These are phyloP conservation scores for Ptilonorhynchus violaceus DNA, from an alignment of 2,113 vertebrate species.

Conservation along the genomic window DNA sequence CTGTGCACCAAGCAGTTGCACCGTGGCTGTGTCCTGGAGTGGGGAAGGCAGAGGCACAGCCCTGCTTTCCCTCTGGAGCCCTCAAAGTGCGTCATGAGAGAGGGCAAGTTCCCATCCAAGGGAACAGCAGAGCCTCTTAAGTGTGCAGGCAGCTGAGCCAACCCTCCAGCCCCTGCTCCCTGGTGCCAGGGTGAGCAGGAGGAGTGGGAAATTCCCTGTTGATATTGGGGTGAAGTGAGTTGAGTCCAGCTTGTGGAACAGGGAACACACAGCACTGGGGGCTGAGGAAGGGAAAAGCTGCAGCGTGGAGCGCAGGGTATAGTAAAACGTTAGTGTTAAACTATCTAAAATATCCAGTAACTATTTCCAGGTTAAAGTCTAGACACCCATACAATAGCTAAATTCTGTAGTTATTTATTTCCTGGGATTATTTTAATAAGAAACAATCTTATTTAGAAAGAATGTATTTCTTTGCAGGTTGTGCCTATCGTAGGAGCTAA, in stretches of 20 bases:
- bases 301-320: background rate
- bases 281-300: background rate
- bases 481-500: background rate
- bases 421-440: background rate
- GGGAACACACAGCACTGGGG: fast-evolving
- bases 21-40: background rate
- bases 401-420: background rate
- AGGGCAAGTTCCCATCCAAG: background rate
- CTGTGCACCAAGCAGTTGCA: background rate
- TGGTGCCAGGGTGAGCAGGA: background rate
- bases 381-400: background rate
- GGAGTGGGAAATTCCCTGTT: background rate
- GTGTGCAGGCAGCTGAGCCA: background rate
- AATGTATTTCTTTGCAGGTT: background rate
- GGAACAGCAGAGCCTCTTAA: background rate
- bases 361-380: background rate
- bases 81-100: background rate
- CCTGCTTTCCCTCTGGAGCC: background rate
- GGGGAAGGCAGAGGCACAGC: background rate
- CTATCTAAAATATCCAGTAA: background rate
- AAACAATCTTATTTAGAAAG: conserved; percentile 16
- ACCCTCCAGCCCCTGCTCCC: background rate
- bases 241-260: background rate
- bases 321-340: background rate
- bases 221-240: fast-evolving